Percentiles rank a stretch among this genome's conserved stretches.
Conservation (phyloP, 35 echinoderm and acorn worm genomes). For the Apostichopus parvimensis region DNA sequence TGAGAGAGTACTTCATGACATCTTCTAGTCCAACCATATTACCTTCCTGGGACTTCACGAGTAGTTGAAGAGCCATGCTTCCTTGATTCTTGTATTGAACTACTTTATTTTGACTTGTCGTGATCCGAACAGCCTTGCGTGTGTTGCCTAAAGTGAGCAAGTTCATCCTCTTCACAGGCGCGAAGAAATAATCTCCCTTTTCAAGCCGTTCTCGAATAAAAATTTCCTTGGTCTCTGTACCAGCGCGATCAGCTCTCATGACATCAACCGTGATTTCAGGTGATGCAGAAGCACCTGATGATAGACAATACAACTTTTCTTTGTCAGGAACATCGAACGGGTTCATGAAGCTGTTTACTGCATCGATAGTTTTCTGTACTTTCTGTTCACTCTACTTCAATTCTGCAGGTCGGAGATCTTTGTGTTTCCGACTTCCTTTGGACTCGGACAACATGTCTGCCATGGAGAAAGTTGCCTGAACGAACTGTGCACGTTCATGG, state of each 20-base stretch:
- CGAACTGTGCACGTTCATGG: conserved; percentile 37
- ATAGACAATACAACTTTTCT: conserved; percentile 33
- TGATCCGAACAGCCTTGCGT: conserved; percentile 67
- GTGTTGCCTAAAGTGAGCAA: conserved; percentile 49
- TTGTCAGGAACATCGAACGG: conserved; percentile 59
- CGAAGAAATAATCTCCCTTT: conserved; percentile 53
- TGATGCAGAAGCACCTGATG: conserved; percentile 56
- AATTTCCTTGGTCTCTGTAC: conserved; percentile 52
- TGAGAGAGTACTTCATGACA: conserved; percentile 71
- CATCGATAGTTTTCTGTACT: conserved; percentile 49
- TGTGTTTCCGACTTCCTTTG: conserved; percentile 53
- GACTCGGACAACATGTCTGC: conserved; percentile 39
- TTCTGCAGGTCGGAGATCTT: conserved; percentile 55
- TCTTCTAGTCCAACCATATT: conserved; percentile 48
- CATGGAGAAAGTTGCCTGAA: conserved; percentile 51
- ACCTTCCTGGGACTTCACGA: conserved; percentile 62
- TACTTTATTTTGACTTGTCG: conserved; percentile 56
- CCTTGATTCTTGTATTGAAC: conserved; percentile 69
- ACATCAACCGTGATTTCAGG: conserved; percentile 55
- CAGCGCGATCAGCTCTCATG: conserved; percentile 46
- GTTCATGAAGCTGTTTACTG: conserved; percentile 68
- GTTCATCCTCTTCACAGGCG: conserved; percentile 71
- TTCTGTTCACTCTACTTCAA: conserved; percentile 61
- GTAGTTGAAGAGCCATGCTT: conserved; percentile 64
- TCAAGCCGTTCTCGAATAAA: conserved; percentile 64